Base-by-base conservation (phyloP, 2,888 invertebrate genomes). In the Baccha elongata region DNA sequence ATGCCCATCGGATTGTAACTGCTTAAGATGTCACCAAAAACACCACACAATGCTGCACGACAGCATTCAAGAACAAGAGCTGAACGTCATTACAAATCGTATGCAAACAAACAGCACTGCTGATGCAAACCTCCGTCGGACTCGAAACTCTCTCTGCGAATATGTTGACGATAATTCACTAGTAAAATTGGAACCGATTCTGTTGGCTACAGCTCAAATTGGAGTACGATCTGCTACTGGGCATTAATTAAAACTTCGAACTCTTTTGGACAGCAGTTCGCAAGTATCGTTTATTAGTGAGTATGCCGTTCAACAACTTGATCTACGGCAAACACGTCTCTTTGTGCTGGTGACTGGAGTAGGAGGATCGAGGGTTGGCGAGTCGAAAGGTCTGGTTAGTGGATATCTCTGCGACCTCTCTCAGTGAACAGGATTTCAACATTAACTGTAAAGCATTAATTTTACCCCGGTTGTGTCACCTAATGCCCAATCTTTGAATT, bases 231-330 rank as follows among this genome's bases (percentile, higher is more conserved):
- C 74, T 55, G 46, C 55, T 3, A 64, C 48, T 35, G 75, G 75
- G n/a, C 71, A 58, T 15, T n/a, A 58, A 29, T 50, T 71, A 0
- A 48, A 71, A 26, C 50, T 76, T 19, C 53, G 60, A 13, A 50
- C 48, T 19, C 53, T 84, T 0, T 50, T 79, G 35, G 74, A 74
- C 15, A 72, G 32, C 32, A 68, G 71, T 6, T 81, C 68, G 2
- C 84, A 84, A 35, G 76, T 76, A 3, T 67, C 73, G 7, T 78
- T 85, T 35, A 78, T 85, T 21, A 81, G 74, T 48, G 76, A 76
- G 73, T 81, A 76, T 69, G 72, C 68, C 0, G 73, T 52, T 10
- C 76, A 81, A 65, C 60, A 81, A 35, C 44, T 78, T 8, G 53
- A 37, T 5, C 52, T 78, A 21, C 73, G 53, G 7, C 64, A 58